Conservation (phyloP, 2,113 vertebrate species). For the Oreochromis aureus region DNA sequence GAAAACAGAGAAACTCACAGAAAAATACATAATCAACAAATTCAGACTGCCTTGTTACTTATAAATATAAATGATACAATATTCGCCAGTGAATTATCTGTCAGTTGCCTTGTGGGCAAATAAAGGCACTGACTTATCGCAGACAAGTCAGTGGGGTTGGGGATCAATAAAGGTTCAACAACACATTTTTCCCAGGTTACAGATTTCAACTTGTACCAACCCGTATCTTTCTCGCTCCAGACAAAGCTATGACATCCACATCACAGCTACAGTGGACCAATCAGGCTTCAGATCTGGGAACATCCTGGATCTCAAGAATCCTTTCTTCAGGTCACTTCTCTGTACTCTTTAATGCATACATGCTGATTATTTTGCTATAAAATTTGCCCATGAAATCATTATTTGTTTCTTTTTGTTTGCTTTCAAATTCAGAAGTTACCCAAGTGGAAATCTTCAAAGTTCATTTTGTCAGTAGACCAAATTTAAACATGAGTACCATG, state of each 20-base stretch:
- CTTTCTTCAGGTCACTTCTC: slow-evolving; percentile 69
- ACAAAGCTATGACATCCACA: slow-evolving; percentile 80
- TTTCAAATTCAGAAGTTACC: not conserved
- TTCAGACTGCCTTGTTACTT: not conserved
- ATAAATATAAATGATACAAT: not conserved
- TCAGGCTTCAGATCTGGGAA: slow-evolving; percentile 80
- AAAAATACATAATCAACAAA: not conserved
- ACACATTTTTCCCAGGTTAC: not conserved
- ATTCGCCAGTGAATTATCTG: not conserved
- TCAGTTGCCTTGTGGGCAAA: not conserved
- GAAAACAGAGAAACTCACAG: not conserved
- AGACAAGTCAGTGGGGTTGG: not conserved
- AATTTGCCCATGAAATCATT: not conserved
- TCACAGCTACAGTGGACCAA: slow-evolving; percentile 75
- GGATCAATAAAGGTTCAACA: not conserved
- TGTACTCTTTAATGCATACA: not conserved
- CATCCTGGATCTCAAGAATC: slow-evolving; percentile 76
- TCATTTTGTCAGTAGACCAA: not conserved
- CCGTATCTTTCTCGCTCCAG: slow-evolving; percentile 27
- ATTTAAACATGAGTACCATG: not conserved
- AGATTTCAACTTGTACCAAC: not conserved
- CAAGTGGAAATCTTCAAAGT: not conserved
- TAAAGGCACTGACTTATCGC: fast-evolving
- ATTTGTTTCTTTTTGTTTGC: not conserved
- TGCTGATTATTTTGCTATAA: not conserved